Conservation (phyloP, 1,140 invertebrate genomes). For the Drosophila lowei region DNA sequence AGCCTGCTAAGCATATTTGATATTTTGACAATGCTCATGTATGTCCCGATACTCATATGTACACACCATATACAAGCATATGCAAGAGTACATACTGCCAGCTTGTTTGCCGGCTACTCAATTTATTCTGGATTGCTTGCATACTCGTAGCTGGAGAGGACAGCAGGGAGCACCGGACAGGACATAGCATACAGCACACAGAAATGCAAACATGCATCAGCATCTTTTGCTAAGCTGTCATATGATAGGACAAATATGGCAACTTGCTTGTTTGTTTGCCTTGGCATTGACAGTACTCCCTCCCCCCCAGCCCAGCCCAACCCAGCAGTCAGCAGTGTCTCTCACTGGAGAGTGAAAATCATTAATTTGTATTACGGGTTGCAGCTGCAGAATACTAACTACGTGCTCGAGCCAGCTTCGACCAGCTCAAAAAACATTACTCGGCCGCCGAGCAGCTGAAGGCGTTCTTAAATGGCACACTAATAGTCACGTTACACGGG, state of each 20-base stretch:
- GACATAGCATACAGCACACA: not conserved
- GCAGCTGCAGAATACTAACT: slow-evolving; percentile 43
- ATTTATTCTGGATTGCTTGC: slow-evolving; percentile 23
- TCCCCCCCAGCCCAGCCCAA: too few species aligned
- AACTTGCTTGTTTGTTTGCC: slow-evolving; percentile 36
- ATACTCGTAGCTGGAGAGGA: not conserved
- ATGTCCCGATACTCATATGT: not conserved
- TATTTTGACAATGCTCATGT: slow-evolving; percentile 19
- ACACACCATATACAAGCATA: too few species aligned
- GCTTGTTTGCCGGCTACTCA: slow-evolving; percentile 20
- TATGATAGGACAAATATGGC: slow-evolving; percentile 39
- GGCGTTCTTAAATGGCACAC: slow-evolving; percentile 46
- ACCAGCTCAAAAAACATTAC: slow-evolving; percentile 38
- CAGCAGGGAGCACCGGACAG: slow-evolving; percentile 5
- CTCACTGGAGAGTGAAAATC: slow-evolving; percentile 11
- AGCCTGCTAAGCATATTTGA: slow-evolving; percentile 27
- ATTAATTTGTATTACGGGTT: slow-evolving; percentile 54
- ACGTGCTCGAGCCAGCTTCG: slow-evolving; percentile 28
- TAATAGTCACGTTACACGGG: slow-evolving; percentile 48
- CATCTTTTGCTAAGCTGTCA: slow-evolving; percentile 34
- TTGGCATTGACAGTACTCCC: slow-evolving; percentile 7
- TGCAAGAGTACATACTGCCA: slow-evolving; percentile 3
- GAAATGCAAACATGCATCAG: slow-evolving; percentile 32
- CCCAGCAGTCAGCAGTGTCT: not conserved
- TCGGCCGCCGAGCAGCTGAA: not conserved